Conservation (phyloP, 1,140 invertebrate genomes). For the Fopius arisanus region DNA sequence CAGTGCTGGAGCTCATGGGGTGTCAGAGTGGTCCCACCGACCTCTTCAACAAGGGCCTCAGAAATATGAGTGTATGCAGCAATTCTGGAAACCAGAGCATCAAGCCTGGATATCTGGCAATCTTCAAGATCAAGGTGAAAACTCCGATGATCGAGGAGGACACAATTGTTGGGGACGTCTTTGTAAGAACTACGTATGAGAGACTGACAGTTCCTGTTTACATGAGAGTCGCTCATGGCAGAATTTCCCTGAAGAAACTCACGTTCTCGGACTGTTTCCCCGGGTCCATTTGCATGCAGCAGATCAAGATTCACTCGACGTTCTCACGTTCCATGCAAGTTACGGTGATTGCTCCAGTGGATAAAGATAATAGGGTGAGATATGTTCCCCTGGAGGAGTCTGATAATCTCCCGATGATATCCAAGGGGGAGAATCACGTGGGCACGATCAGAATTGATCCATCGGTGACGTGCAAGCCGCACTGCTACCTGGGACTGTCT, state of each 20-base stretch:
- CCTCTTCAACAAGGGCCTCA: constrained; percentile 54
- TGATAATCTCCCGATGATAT: constrained; percentile 49
- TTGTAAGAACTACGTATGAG: constrained; percentile 80
- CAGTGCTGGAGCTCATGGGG: constrained; percentile 74
- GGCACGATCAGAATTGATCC: constrained; percentile 74
- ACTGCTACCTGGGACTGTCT: constrained; percentile 78
- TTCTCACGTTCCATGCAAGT: constrained; percentile 78
- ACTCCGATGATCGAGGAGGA: constrained; percentile 75
- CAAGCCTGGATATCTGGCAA: constrained; percentile 74
- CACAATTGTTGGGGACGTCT: constrained; percentile 73
- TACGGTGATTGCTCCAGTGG: constrained; percentile 60
- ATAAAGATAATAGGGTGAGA: constrained; percentile 65
- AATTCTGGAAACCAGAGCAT: constrained; percentile 63
- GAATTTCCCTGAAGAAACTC: constrained; percentile 71
- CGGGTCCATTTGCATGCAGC: constrained; percentile 78
- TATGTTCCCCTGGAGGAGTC: constrained; percentile 58
- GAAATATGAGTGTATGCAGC: constrained; percentile 59
- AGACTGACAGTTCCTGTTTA: constrained; percentile 70
- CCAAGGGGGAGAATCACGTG: constrained; percentile 64
- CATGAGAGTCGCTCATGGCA: constrained; percentile 71
- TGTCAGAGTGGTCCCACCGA: constrained; percentile 70
- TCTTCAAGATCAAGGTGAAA: constrained; percentile 77
- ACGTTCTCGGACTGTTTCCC: constrained; percentile 85
- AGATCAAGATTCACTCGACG: constrained; percentile 77
- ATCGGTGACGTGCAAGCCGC: constrained; percentile 71